Evolutionary conservation across 2,888 invertebrate species (phyloP), one percentile per base, ranked within the genome.

Genomic region (Dryocosmus kuriphilus): DNA sequence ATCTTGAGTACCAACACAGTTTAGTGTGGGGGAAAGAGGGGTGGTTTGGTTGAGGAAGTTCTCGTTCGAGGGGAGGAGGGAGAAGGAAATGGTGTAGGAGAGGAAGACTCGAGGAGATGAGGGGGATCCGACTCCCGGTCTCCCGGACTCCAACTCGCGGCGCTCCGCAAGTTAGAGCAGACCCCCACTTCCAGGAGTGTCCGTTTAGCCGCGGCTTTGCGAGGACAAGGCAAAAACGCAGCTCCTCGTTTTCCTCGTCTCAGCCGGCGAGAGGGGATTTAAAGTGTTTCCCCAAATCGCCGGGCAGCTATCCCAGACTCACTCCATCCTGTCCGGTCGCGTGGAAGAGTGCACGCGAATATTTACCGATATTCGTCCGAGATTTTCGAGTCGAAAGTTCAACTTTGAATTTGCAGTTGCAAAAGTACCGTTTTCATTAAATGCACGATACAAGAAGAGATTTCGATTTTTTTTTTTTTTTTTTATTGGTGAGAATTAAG

Each of bases 201-300:
- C 86, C 87, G 87, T 86, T 86, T 86, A 78, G 83, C 84, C 84
- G 87, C 79, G 84, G 84, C 83, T 81, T 80, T 84, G 86, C 86
- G 87, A 86, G 86, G 86, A 88, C 81, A 77, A 63, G 74, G 78
- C 74, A 76, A 79, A 81, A 81, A 81, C 75, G 75, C 57, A 77
- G 74, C 74, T 76, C 65, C 63, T 63, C n/a, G 46, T 51, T 14
- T 51, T 74, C 62, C 61, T 63, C 27, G n/a, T n/a, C 27, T 30
- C n/a, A 71, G 4, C 27, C 46, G 46, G 19, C 51, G 30, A 71
- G 30, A 46, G 71, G 51, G 67, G 46, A 27, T 67, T 51, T 51
- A 51, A 71, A 71, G 30, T n/a, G 51, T 71, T 71, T 71, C 30
- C 46, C 51, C 46, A 71, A 71, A 71, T 71, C 24, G 30, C 16